Percentiles rank a stretch among this genome's conserved stretches.
Evolutionary conservation across 2,888 invertebrate genomes (phyloP).

Genomic region (Penaeus monodon): DNA sequence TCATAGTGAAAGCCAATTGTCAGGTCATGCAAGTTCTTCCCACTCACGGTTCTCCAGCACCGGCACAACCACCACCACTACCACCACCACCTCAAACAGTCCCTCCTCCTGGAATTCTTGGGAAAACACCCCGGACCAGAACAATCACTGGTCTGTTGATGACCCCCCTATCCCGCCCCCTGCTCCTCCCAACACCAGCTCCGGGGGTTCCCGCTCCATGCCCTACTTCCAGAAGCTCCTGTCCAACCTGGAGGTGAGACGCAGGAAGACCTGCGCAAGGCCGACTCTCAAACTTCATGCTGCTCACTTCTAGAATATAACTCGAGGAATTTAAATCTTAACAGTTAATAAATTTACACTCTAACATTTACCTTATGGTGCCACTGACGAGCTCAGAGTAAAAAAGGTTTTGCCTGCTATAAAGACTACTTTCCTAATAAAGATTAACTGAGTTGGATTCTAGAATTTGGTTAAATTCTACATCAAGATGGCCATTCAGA

Average conservation of each 20-base stretch:
- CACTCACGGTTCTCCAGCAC: slow-evolving; percentile 1
- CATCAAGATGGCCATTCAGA: slow-evolving; percentile 5
- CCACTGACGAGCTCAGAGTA: too few species aligned
- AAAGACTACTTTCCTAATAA: neutral
- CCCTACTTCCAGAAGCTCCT: slow-evolving; percentile 56
- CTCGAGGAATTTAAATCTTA: neutral
- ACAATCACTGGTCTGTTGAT: slow-evolving; percentile 29
- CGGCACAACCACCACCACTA: slow-evolving; percentile 35
- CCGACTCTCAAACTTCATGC: neutral
- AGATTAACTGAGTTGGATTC: slow-evolving; percentile 24
- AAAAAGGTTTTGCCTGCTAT: neutral
- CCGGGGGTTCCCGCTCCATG: slow-evolving; percentile 44
- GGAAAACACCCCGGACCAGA: too few species aligned
- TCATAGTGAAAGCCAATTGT: slow-evolving; percentile 30
- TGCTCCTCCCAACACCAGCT: slow-evolving; percentile 47
- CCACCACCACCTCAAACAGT: slow-evolving; percentile 37
- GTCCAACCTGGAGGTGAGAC: slow-evolving; percentile 58
- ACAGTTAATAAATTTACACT: slow-evolving; percentile 1
- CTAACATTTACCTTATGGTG: neutral
- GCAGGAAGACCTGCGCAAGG: slow-evolving; percentile 16
- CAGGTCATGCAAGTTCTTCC: slow-evolving; percentile 17
- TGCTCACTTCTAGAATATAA: slow-evolving; percentile 15
- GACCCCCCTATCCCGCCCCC: slow-evolving; percentile 43
- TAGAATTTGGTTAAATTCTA: slow-evolving; percentile 6
- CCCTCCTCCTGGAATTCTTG: slow-evolving; percentile 34